Evolutionary conservation across 2,888 invertebrate genomes (phyloP), one percentile per base, ranked within the genome.

Genomic region (Leuctra nigra): DNA sequence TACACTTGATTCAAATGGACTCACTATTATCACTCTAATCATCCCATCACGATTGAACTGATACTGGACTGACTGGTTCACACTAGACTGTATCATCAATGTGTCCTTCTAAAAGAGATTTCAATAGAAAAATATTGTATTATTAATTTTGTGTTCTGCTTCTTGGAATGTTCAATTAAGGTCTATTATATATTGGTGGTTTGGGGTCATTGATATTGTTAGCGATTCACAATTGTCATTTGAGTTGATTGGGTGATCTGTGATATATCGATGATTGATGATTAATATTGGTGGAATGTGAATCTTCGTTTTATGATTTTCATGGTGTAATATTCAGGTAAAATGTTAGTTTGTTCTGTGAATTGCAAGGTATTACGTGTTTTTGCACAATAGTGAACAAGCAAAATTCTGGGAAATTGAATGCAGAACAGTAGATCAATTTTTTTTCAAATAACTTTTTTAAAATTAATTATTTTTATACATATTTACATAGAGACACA

Each of bases 11-110:
- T 41, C 41, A 41, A 41, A 29, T 29, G 29, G 29, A 29, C 20
- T 11, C 41, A 41, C 41, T 41, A 16, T 41, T 41, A 6, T 41
- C 18, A 41, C 18, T 41, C 41, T 41, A 41, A 41, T 41, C 4
- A 20, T 11, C 4, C 41, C 20, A 20, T 41, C 41, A 41, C 41
- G 41, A 20, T n/a, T 11, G 7, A 6, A 29, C 11, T 29, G 29
- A 29, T 29, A 29, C 29, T 11, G 29, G 11, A 29, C 29, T 7
- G 6, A 29, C n/a, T n/a, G 2, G 41, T 18, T 41, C 14, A 18
- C 41, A 18, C 20, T 41, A 41, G 20, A 16, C 11, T 29, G 6
- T 29, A 29, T 29, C 6, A 7, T 29, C 29, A 29, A 29, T 29
- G 29, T 11, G 29, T 29, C 6, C 29, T n/a, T n/a, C 29, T 6